Evolutionary conservation across 2,113 vertebrate species (phyloP), one percentile per base, ranked within the genome.

Genomic region (Callipepla californica): DNA sequence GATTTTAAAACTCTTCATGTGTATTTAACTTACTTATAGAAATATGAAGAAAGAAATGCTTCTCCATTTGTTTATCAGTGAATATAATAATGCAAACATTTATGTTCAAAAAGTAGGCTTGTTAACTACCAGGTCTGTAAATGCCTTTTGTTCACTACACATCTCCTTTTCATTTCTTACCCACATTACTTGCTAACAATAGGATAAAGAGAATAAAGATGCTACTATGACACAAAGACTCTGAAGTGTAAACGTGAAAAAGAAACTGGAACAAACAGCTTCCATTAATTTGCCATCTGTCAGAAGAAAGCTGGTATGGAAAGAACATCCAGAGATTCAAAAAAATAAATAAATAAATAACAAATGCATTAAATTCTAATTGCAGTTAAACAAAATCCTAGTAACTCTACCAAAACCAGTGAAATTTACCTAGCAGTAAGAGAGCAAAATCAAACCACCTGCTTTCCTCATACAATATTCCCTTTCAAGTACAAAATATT

Each of bases 401-500:
- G 38, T 80, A 80, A 70, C 72, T 93, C 30, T 2, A 38, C 65
- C 59, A 55, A 65, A 85, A 80, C 38, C 44, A 19, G 51, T 91
- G 40, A 36, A 83, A 74, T 92, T 89, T 57, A 16, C 30, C 20
- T 72, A 20, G 34, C 65, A 1, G 1, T 26, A 85, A 91, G 59
- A 74, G 75, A 87, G n/a, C 38, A 82, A 61, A 89, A 78, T 87
- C 40, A 69, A 48, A 65, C 82, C 51, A 65, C 85, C 67, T 89
- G 87, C 79, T 89, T 83, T 57, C 85, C n/a, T 89, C 62, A 85
- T 92, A 88, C 65, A 89, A 75, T 92, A 78, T 78, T 92, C 87
- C 76, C 83, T 94, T 94, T 92, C 76, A 95, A 94, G 68, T 94
- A 90, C 89, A 92, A 94, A 96, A 95, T 94, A 95, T 96, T 96